Evolutionary conservation across 2,797 vertebrate species (phyloP).

Genomic region (Pseudomugil gertrudae): DNA sequence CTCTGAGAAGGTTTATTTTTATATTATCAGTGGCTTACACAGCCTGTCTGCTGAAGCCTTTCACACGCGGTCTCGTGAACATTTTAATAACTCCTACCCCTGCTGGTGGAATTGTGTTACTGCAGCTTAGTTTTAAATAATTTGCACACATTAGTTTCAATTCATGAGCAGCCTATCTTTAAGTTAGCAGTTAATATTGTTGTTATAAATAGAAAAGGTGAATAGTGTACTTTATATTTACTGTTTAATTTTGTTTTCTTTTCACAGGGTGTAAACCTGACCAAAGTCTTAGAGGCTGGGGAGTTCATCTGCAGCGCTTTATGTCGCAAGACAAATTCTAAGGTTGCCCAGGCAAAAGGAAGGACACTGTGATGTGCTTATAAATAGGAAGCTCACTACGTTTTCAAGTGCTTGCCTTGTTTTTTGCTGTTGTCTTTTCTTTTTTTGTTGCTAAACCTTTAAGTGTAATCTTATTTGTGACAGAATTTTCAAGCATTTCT

Average conservation of each 20-base stretch:
- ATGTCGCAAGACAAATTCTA: constrained; percentile 90
- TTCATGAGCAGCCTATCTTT: background rate
- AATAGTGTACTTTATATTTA: background rate
- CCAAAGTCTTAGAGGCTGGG: constrained; percentile 88
- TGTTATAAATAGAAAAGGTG: background rate
- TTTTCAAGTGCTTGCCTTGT: constrained; percentile 44
- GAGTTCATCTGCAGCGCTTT: constrained; percentile 91
- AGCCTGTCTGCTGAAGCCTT: constrained; percentile 24
- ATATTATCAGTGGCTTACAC: constrained; percentile 57
- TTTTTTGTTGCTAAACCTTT: constrained; percentile 20
- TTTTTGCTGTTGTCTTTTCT: constrained; percentile 29
- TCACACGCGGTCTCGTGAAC: constrained; percentile 17
- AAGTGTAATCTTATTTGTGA: background rate
- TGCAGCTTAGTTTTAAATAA: constrained; percentile 42
- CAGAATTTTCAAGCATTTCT: background rate
- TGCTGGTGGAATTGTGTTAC: constrained; percentile 68
- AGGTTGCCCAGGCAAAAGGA: constrained; percentile 87
- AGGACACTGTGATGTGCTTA: constrained; percentile 47
- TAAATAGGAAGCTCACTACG: background rate
- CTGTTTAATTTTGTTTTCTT: constrained; percentile 6
- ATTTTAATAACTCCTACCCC: constrained; percentile 78
- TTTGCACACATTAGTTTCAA: background rate
- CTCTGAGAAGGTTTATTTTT: constrained; percentile 59
- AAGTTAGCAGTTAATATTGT: background rate
- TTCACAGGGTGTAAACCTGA: constrained; percentile 89